A percentile compares a stretch with the other conserved stretches of the same genome.
phyloP scores from a whole-genome alignment of 2,888 invertebrate species.

The Pyrgus malvae region DNA sequence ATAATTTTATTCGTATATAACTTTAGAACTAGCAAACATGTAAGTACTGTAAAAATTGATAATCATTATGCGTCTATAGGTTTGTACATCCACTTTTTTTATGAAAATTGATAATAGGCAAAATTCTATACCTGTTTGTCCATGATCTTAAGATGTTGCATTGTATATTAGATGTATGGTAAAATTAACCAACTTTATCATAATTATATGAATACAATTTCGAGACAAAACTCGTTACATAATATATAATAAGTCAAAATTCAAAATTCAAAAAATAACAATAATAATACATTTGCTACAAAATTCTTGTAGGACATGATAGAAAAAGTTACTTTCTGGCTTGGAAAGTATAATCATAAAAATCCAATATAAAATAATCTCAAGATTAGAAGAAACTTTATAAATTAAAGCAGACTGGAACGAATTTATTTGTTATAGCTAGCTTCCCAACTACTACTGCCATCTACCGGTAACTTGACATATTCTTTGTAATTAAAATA shows the following conservation, averaged over 20 bases:
- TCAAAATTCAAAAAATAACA: slow-evolving; percentile 4
- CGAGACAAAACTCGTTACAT: slow-evolving; percentile 7
- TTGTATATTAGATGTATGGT: slow-evolving; percentile 3
- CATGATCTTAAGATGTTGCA: background rate
- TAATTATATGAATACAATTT: slow-evolving; percentile 16
- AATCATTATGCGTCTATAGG: background rate
- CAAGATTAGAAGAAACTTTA: too few relatives aligned
- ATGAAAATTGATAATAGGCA: background rate
- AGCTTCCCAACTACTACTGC: too few relatives aligned
- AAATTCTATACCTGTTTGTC: too few relatives aligned
- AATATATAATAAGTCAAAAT: slow-evolving; percentile 1
- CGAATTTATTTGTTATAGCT: too few relatives aligned
- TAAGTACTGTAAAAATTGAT: too few relatives aligned
- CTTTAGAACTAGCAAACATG: too few relatives aligned
- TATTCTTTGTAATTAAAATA: too few relatives aligned
- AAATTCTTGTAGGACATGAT: slow-evolving; percentile 17
- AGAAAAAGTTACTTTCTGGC: slow-evolving; percentile 1
- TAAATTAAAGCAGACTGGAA: too few relatives aligned
- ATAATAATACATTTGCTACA: slow-evolving; percentile 15
- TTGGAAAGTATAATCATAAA: background rate
- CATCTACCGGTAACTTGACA: too few relatives aligned
- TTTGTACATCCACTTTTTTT: too few relatives aligned
- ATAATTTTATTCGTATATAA: too few relatives aligned
- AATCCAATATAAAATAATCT: background rate
- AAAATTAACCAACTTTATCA: slow-evolving; percentile 11